A percentile compares a stretch with the other conserved stretches of the same genome.
Evolutionary conservation across 2,888 invertebrate genomes (phyloP).

Genomic region (Caradrina clavipalpis): DNA sequence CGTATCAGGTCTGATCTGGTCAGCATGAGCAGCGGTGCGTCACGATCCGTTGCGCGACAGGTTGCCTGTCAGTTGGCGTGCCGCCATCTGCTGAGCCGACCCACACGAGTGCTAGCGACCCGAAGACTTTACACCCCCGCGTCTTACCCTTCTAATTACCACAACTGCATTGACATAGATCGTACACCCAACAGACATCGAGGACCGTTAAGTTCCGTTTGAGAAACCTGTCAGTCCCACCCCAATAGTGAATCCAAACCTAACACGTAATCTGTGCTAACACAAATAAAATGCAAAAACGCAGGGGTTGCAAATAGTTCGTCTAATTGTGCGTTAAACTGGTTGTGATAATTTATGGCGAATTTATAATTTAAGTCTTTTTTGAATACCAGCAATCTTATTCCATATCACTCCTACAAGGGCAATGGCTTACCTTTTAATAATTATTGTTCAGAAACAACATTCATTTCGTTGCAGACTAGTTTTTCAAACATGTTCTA

Average conservation of each 20-base stretch:
- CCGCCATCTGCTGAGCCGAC: slow-evolving; percentile 85
- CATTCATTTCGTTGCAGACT: background rate
- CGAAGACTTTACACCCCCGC: slow-evolving; percentile 85
- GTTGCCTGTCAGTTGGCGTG: slow-evolving; percentile 87
- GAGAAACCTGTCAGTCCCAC: slow-evolving; percentile 83
- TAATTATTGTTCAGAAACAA: background rate
- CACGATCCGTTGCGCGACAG: slow-evolving; percentile 89
- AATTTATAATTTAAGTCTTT: slow-evolving; percentile 67
- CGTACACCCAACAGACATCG: slow-evolving; percentile 81
- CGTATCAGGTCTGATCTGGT: slow-evolving; percentile 84
- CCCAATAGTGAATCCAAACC: slow-evolving; percentile 76
- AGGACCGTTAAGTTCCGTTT: slow-evolving; percentile 89
- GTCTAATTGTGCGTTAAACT: slow-evolving; percentile 84
- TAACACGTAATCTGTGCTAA: too few relatives aligned
- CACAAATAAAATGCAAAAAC: slow-evolving; percentile 77
- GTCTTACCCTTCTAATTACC: slow-evolving; percentile 87
- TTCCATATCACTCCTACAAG: background rate
- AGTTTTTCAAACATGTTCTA: background rate
- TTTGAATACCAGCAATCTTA: slow-evolving; percentile 42
- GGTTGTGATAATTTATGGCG: slow-evolving; percentile 73
- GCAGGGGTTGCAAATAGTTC: slow-evolving; percentile 88
- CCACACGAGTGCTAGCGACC: slow-evolving; percentile 71
- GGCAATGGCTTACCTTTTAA: background rate
- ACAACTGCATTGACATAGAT: slow-evolving; percentile 69
- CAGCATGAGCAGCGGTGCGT: slow-evolving; percentile 83